A percentile compares a stretch with the other conserved stretches of the same genome.
Conservation (phyloP, 2,113 vertebrate species). For the Crocuta crocuta region DNA sequence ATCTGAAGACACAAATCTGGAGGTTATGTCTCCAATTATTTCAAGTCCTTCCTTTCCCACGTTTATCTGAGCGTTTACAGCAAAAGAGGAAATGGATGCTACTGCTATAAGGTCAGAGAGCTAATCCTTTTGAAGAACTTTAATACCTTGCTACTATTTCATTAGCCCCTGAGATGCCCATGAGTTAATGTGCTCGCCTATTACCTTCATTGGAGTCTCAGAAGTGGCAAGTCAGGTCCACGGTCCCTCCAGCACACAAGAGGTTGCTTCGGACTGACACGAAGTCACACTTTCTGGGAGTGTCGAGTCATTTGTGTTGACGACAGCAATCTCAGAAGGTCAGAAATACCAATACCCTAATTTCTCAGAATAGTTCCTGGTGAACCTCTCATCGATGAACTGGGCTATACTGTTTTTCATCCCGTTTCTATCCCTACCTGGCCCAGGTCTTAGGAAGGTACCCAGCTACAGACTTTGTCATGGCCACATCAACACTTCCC, state of each 20-base stretch:
- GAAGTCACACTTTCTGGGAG: not conserved
- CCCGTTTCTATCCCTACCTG: not conserved
- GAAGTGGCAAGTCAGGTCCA: not conserved
- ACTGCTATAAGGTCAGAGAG: not conserved
- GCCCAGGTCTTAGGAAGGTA: not conserved
- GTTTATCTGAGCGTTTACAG: not conserved
- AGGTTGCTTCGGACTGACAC: not conserved
- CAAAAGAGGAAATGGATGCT: not conserved
- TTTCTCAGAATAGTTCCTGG: slow-evolving; percentile 22
- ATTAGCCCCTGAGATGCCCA: not conserved
- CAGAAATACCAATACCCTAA: not conserved
- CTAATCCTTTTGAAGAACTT: not conserved
- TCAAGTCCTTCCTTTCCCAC: not conserved
- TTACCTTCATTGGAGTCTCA: not conserved
- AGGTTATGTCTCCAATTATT: not conserved
- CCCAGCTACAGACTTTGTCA: not conserved
- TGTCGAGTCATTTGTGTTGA: not conserved
- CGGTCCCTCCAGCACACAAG: not conserved
- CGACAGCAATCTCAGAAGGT: not conserved
- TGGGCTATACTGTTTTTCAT: not conserved
- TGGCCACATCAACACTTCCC: not conserved
- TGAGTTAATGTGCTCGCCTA: not conserved
- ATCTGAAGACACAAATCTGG: not conserved
- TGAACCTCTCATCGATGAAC: not conserved
- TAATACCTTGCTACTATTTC: not conserved